phyloP scores from a whole-genome alignment of 2,113 vertebrate species.

The Solea senegalensis region DNA sequence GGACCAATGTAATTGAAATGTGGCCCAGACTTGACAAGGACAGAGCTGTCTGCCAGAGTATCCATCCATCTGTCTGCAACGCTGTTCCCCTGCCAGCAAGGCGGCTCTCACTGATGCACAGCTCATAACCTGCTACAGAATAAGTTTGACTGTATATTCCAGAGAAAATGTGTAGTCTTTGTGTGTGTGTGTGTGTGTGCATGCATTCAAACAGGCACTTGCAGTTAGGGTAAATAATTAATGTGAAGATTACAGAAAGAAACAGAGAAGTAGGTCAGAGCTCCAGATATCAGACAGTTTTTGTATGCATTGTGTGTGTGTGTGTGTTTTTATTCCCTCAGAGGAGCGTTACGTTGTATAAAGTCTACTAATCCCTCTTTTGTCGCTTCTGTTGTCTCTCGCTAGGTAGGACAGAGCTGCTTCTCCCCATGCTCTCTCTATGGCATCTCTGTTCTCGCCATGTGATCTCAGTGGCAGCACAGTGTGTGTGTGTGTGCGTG shows the following conservation, averaged over 20 bases:
- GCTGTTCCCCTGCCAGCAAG: constrained; percentile 14
- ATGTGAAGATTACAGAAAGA: constrained; percentile 41
- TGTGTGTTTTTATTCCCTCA: constrained; percentile 1
- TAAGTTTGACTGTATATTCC: constrained; percentile 14
- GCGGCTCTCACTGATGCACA: constrained; percentile 8
- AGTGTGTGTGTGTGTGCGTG: constrained; percentile 31
- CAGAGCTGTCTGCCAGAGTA: constrained; percentile 19
- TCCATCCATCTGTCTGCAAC: constrained; percentile 27
- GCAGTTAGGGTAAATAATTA: constrained; percentile 56
- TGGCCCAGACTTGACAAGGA: constrained; percentile 20
- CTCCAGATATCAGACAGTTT: constrained; percentile 27
- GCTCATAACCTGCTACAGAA: neutral
- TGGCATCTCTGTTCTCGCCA: constrained; percentile 25
- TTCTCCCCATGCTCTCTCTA: constrained; percentile 14
- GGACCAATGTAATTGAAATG: constrained; percentile 33
- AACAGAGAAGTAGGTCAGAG: constrained; percentile 64
- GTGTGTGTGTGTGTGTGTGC: neutral
- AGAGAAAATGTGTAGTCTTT: constrained; percentile 12
- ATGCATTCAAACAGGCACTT: too few species aligned
- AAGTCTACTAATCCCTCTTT: constrained; percentile 52
- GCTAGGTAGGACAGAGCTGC: constrained; percentile 13
- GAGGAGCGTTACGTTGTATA: neutral
- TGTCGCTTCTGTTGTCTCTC: constrained; percentile 47
- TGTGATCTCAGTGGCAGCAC: constrained; percentile 29
- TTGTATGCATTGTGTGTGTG: neutral